Base-by-base conservation (phyloP, 1,140 invertebrate genomes). In the Apis mellifera region DNA sequence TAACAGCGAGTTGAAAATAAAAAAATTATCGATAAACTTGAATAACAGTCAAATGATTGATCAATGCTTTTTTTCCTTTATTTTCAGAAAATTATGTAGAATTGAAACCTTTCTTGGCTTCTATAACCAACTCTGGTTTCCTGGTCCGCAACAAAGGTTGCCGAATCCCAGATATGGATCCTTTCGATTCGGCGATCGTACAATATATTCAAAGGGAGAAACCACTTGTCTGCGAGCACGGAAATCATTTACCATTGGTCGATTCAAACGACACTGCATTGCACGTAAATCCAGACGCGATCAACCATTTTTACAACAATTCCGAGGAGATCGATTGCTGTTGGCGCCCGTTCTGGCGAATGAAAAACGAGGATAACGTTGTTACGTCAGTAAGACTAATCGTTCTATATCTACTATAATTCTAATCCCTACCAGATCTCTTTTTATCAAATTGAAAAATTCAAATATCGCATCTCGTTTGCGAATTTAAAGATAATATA, bases 131-230 rank as follows among this genome's bases (percentile, higher is more conserved):
- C 21, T 84, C 89, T 21, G 94, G 94, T 2, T 95, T 94, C 84
- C 65, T 96, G 1, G 95, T 98, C n/a, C 95, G 96, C 85, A 97
- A 96, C 3, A 93, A 95, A 13, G 96, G 97, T 32, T 98, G 98
- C 91, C 95, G 96, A 9, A 97, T 98, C 85, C 97, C 97, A 1
- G 95, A 96, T 15, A 94, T 98, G 73, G 95, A 96, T 85, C 96
- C 97, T 0, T 96, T 96, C 70, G 96, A 98, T 91, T 91, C 92
- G 66, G 94, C 93, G 21, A 94, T 96, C 32, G 93, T 92, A 48
- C 90, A 92, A 60, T 95, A 94, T 74, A 93, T 95, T 76, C 81
- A 90, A n/a, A 88, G 91, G 32, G 92, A 87, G 65, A 91, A 91
- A 75, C 92, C 89, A 48, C 91, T 94, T 62, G 89, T 85, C 64